These are phyloP conservation scores for Leptodactylus fallax DNA, from an alignment of 2,797 vertebrate species.

Conservation along the genomic window DNA sequence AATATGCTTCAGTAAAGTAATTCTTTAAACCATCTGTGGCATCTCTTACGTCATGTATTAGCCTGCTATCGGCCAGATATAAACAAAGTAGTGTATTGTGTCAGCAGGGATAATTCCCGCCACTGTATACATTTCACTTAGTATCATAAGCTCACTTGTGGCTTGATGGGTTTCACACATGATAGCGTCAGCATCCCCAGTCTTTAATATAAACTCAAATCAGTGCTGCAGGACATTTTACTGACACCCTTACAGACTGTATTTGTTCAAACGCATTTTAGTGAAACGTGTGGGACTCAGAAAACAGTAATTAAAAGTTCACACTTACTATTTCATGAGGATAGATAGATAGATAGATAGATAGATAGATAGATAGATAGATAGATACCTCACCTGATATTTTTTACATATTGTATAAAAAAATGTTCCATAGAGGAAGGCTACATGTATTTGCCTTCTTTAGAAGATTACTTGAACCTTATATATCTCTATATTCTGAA, in stretches of 20 bases:
- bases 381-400: background rate
- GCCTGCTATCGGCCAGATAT: constrained; percentile 7
- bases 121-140: constrained; percentile 12
- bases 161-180: constrained; percentile 11
- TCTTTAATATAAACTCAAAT: background rate
- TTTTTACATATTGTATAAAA: background rate
- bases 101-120: constrained; percentile 11
- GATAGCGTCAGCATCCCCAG: background rate
- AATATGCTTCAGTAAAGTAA: constrained; percentile 15
- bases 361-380: background rate
- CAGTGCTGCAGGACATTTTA: background rate
- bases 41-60: constrained; percentile 27
- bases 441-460: background rate
- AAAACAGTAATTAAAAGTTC: background rate
- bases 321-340: background rate
- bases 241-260: background rate
- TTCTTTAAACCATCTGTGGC: constrained; percentile 48
- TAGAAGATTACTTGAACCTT: background rate
- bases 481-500: background rate
- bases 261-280: background rate
- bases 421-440: no score
- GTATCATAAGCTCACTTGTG: constrained; percentile 26
- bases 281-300: background rate
- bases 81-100: constrained; percentile 40
- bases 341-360: background rate